A percentile compares a stretch with the other conserved stretches of the same genome.
Evolutionary conservation across 1,140 invertebrate species (phyloP).

Genomic region (Macrostomum lignano): DNA sequence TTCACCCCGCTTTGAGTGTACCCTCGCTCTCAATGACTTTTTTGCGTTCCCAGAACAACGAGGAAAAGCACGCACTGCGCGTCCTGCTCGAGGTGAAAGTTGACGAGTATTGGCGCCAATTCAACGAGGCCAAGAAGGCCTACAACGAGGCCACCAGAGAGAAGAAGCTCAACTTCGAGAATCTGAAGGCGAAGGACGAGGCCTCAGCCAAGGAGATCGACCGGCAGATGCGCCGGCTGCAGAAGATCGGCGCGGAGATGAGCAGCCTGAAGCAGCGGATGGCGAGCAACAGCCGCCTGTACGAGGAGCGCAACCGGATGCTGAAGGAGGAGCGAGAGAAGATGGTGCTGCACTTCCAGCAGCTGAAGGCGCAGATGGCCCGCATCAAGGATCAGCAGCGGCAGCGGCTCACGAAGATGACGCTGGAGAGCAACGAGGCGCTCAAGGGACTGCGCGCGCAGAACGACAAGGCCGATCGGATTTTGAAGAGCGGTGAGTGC

Average conservation of each 20-base stretch:
- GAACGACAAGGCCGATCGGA: constrained; percentile 16
- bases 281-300: constrained; percentile 18
- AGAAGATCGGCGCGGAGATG: constrained; percentile 20
- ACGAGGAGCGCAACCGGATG: constrained; percentile 19
- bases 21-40: too few relatives aligned
- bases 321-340: constrained; percentile 23
- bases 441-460: too few relatives aligned
- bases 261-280: constrained; percentile 17
- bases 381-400: too few relatives aligned
- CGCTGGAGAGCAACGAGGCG: too few relatives aligned
- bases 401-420: too few relatives aligned
- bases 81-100: constrained; percentile 18
- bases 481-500: constrained; percentile 19
- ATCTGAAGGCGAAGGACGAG: constrained; percentile 25
- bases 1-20: too few relatives aligned
- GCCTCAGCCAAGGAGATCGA: constrained; percentile 26
- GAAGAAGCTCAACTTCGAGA: constrained; percentile 20
- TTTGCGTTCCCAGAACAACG: constrained; percentile 22
- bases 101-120: constrained; percentile 21
- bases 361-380: too few relatives aligned
- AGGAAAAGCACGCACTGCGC: constrained; percentile 26
- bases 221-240: constrained; percentile 23
- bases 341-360: too few relatives aligned
- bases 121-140: constrained; percentile 15
- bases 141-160: constrained; percentile 27